Conservation (phyloP, 2,113 vertebrate species). For the Athene cunicularia region DNA sequence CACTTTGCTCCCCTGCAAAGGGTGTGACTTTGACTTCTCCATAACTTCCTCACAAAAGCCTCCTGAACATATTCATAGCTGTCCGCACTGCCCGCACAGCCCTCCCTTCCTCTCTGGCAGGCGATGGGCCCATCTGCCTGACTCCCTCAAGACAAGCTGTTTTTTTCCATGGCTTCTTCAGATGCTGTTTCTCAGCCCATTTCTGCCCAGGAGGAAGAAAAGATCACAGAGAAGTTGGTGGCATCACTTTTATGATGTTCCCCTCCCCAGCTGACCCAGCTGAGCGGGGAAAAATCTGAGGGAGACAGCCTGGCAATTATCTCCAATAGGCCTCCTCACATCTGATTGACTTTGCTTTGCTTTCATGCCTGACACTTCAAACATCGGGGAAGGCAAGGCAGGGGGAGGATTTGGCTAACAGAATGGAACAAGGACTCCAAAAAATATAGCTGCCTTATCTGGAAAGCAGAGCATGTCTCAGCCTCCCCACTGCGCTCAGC, state of each 20-base stretch:
- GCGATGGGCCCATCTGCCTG: background rate
- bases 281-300: background rate
- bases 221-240: conserved; percentile 14
- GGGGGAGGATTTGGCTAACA: conserved; percentile 6
- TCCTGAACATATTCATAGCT: background rate
- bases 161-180: background rate
- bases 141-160: background rate
- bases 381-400: background rate
- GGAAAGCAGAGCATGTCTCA: background rate
- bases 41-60: background rate
- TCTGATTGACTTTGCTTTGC: conserved; percentile 44
- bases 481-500: background rate
- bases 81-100: background rate
- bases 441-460: background rate
- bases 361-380: conserved; percentile 60
- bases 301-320: conserved; percentile 28
- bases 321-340: background rate
- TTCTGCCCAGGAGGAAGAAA: background rate
- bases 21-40: background rate
- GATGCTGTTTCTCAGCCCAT: background rate
- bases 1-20: background rate
- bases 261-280: background rate
- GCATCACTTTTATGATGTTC: background rate
- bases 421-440: background rate
- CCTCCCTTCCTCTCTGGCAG: background rate